Base-by-base conservation (phyloP, 2,797 vertebrate genomes). In the Epinephelus coioides region DNA sequence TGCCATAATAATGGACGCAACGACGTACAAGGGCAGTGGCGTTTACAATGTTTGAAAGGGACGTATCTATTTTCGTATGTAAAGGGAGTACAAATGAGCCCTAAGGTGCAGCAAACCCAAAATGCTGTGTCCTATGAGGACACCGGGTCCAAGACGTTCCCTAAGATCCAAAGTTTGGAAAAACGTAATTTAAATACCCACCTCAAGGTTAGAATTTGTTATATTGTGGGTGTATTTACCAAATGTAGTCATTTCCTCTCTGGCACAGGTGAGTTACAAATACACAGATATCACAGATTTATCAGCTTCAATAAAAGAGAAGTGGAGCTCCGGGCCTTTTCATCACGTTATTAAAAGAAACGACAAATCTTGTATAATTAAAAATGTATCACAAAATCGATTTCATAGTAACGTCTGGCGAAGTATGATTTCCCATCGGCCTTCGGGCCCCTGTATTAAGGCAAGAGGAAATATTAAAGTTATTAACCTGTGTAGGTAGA, bases 391-490 rank as follows among this genome's bases (percentile, higher is more conserved):
- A 72, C 76, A 74, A 78, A 88, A 92, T 92, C 34, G 27, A 87
- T 93, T 85, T 76, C 19, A n/a, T 56, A 59, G 62, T 56, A 82
- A 63, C 51, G 64, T 77, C 78, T 78, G 67, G 57, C 57, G 74
- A 81, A 73, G 72, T 82, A 10, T 84, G 83, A 91, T 89, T 90
- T 90, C 90, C 81, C 83, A 60, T 64, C 69, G 83, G 84, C 73
- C 78, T 77, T 63, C 3, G 0, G 55, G 59, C 23, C 43, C 12
- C 51, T n/a, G 53, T 76, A 79, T 87, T 69, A 81, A 76, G 63
- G 53, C 67, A 69, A 57, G 54, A 60, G 38, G 62, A 85, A 83
- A 83, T 82, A 75, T 83, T 75, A 60, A 69, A 92, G 73, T 85
- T 68, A 82, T 83, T 69, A 86, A 84, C 69, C 82, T 75, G 44